Conservation (phyloP, 2,888 invertebrate genomes). For the Helobdella robusta region DNA sequence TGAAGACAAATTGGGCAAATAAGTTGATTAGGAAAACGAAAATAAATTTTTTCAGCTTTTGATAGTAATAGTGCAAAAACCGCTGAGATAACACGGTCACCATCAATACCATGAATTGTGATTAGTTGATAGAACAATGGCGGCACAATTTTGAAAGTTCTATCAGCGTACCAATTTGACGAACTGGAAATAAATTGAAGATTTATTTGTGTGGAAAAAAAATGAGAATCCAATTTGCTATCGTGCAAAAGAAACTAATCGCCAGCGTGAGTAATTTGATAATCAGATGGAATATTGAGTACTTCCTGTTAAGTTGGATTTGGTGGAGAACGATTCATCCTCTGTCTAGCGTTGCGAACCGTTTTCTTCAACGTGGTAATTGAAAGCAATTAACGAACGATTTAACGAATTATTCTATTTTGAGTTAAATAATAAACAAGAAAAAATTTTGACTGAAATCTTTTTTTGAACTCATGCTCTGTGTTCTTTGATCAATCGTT, state of each 20-base stretch:
- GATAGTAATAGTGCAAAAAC: conserved; percentile 9
- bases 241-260: conserved; percentile 11
- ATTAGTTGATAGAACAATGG: neutral
- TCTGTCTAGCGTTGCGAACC: conserved; percentile 1
- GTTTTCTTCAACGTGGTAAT: neutral
- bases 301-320: neutral
- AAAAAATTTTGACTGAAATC: too few relatives aligned
- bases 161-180: neutral
- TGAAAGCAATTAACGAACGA: neutral
- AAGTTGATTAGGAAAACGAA: neutral
- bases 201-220: conserved; percentile 13
- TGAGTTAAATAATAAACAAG: too few relatives aligned
- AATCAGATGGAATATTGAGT: conserved; percentile 5
- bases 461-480: too few relatives aligned
- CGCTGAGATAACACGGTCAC: neutral
- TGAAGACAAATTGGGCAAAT: neutral
- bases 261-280: conserved; percentile 1
- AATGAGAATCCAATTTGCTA: neutral
- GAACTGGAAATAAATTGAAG: conserved; percentile 1
- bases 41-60: conserved; percentile 5
- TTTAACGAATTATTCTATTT: too few relatives aligned
- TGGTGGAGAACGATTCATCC: neutral
- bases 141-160: conserved; percentile 8
- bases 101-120: neutral
- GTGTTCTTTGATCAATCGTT: too few relatives aligned